Percentiles rank a stretch among this genome's conserved stretches.
These are phyloP conservation scores for Mnemiopsis leidyi DNA, from an alignment of 37 sponge, comb jelly and placozoan genomes.

Conservation along the genomic window DNA sequence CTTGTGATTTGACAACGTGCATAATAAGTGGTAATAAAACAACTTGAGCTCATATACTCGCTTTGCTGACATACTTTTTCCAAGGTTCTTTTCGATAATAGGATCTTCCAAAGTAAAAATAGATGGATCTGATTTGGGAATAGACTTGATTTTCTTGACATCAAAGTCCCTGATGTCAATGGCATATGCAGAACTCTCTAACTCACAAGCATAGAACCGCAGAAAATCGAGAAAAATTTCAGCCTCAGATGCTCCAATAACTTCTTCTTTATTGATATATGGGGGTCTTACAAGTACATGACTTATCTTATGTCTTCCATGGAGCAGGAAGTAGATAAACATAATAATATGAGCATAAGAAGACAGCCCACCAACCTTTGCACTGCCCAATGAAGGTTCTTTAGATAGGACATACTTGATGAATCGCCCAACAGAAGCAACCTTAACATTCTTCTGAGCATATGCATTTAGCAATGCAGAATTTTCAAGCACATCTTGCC, in stretches of 20 bases:
- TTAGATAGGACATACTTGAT: conserved; percentile 39
- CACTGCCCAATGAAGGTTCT: conserved; percentile 30
- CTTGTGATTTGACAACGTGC: background rate
- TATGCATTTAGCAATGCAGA: conserved; percentile 16
- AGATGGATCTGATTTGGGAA: background rate
- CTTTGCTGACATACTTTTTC: background rate
- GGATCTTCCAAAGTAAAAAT: conserved; percentile 34
- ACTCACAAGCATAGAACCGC: conserved; percentile 50
- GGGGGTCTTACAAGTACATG: background rate
- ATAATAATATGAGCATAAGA: conserved; percentile 33
- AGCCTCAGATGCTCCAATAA: conserved; percentile 20
- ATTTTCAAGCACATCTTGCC: conserved; percentile 16
- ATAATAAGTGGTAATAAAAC: background rate
- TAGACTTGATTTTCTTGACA: background rate
- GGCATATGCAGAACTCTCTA: conserved; percentile 11
- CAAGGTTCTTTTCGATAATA: conserved; percentile 56
- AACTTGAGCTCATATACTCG: background rate
- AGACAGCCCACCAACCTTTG: conserved; percentile 4
- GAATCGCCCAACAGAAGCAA: conserved; percentile 35
- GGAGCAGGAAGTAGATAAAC: conserved; percentile 31
- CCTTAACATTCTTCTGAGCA: background rate
- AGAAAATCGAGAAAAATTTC: conserved; percentile 57
- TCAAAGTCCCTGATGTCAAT: background rate
- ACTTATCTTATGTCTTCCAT: background rate
- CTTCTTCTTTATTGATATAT: background rate